These are phyloP conservation scores for Parascotia fuliginaria DNA, from an alignment of 2,888 invertebrate species.

Conservation along the genomic window DNA sequence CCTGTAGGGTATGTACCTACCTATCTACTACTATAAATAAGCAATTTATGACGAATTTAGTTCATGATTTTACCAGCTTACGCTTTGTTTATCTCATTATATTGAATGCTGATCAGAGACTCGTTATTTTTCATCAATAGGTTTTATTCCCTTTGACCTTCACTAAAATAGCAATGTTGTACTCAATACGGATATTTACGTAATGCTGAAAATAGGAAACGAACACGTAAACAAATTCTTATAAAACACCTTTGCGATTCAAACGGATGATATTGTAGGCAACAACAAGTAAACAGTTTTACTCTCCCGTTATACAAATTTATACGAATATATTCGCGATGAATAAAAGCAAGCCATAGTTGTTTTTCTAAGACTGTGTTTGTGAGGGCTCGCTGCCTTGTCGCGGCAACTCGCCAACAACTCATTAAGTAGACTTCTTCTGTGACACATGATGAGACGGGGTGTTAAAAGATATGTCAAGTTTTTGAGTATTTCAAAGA, in stretches of 20 bases:
- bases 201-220: too few relatives aligned
- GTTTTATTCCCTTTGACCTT: too few relatives aligned
- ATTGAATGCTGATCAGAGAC: too few relatives aligned
- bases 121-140: too few relatives aligned
- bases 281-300: slow-evolving; percentile 29
- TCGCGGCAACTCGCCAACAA: slow-evolving; percentile 70
- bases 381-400: slow-evolving; percentile 45
- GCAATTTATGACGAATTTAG: too few relatives aligned
- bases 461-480: slow-evolving; percentile 1
- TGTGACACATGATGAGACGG: slow-evolving; percentile 25
- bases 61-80: too few relatives aligned
- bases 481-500: neutral
- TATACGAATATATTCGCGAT: slow-evolving; percentile 28
- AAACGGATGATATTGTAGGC: slow-evolving; percentile 3
- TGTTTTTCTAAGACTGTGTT: slow-evolving; percentile 52
- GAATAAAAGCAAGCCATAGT: slow-evolving; percentile 54
- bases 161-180: too few relatives aligned
- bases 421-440: slow-evolving; percentile 27
- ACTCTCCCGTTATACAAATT: slow-evolving; percentile 16
- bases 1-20: too few relatives aligned
- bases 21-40: too few relatives aligned
- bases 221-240: neutral
- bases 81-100: too few relatives aligned
- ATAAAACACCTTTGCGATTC: slow-evolving; percentile 8
- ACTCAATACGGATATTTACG: too few relatives aligned